Evolutionary conservation across 2,888 invertebrate species (phyloP).

Genomic region (Hyposoter didymator): DNA sequence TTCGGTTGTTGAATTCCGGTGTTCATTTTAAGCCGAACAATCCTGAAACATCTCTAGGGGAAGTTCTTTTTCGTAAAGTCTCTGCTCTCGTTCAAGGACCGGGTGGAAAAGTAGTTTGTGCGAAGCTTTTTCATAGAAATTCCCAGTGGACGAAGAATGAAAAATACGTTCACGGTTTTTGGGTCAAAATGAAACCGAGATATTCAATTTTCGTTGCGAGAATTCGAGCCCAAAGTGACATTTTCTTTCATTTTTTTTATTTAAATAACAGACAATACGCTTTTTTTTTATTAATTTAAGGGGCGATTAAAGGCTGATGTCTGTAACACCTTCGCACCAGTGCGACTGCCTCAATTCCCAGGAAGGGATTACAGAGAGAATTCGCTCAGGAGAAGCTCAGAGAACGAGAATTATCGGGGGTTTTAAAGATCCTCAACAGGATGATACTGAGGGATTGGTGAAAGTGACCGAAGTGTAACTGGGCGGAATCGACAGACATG

Average conservation of each 20-base stretch:
- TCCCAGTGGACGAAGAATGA: neutral
- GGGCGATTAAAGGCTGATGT: neutral
- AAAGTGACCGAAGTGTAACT: conserved; percentile 44
- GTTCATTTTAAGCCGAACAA: neutral
- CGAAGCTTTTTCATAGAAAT: neutral
- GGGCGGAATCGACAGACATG: conserved; percentile 51
- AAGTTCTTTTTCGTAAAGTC: neutral
- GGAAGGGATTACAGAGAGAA: neutral
- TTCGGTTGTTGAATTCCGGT: neutral
- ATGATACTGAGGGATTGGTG: conserved; percentile 63
- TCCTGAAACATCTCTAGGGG: neutral
- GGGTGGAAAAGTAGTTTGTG: neutral
- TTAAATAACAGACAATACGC: neutral
- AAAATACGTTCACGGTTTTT: neutral
- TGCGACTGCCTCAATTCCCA: neutral
- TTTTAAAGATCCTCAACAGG: neutral
- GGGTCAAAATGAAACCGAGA: neutral
- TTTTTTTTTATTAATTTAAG: neutral
- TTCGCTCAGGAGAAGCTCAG: neutral
- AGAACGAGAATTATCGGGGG: neutral
- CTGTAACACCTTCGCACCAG: neutral
- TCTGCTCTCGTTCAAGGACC: neutral
- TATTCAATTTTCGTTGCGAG: neutral
- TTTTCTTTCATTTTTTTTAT: neutral
- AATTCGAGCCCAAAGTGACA: neutral